Evolutionary conservation across 1,140 invertebrate species (phyloP).

Genomic region (Bombus consobrinus): DNA sequence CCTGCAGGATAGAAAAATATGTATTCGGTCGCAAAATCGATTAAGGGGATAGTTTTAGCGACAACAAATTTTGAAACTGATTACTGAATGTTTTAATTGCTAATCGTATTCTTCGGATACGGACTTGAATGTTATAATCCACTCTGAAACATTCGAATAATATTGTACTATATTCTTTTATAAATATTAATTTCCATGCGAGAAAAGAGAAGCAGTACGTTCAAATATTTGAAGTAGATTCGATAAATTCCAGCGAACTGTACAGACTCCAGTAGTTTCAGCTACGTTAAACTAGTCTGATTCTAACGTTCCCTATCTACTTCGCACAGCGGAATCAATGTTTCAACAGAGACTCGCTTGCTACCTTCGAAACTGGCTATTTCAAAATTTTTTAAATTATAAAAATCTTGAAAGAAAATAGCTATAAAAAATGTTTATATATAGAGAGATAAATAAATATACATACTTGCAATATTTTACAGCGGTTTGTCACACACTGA

Average conservation of each 20-base stretch:
- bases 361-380: background rate
- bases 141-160: background rate
- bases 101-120: background rate
- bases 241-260: background rate
- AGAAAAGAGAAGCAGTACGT: background rate
- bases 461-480: constrained; percentile 95
- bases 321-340: background rate
- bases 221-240: background rate
- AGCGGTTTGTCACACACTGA: constrained; percentile 94
- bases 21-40: too few relatives aligned
- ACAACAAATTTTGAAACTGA: background rate
- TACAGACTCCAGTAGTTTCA: background rate
- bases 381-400: too few relatives aligned
- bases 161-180: background rate
- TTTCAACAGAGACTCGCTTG: background rate
- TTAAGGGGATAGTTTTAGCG: too few relatives aligned
- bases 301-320: background rate
- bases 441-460: background rate
- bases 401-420: too few relatives aligned
- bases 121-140: too few relatives aligned
- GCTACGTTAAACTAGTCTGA: background rate
- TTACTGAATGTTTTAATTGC: background rate
- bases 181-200: too few relatives aligned
- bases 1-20: too few relatives aligned
- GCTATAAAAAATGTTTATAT: background rate